A percentile compares a stretch with the other conserved stretches of the same genome.
Evolutionary conservation across 2,797 vertebrate species (phyloP).

Genomic region (Tinamus major): DNA sequence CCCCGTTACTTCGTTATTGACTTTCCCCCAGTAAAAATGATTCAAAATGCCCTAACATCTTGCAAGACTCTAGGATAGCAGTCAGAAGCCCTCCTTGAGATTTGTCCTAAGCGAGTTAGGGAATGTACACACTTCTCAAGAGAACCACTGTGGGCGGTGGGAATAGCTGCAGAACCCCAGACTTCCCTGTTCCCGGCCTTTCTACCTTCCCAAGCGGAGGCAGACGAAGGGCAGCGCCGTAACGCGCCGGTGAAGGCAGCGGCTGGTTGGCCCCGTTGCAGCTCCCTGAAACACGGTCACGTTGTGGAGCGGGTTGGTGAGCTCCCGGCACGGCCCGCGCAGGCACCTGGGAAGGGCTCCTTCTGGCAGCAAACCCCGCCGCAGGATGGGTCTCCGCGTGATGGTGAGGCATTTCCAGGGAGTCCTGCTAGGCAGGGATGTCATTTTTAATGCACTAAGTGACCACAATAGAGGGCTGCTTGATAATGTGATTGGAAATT

Average conservation of each 20-base stretch:
- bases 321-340: not conserved
- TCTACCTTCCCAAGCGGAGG: rapidly evolving
- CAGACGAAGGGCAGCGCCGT: not conserved
- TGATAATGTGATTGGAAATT: not conserved
- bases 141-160: not conserved
- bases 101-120: not conserved
- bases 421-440: not conserved
- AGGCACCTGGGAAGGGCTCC: not conserved
- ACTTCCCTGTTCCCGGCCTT: not conserved
- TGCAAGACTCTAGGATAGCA: not conserved
- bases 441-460: not conserved
- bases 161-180: not conserved
- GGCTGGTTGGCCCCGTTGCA: not conserved
- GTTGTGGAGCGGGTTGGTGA: not conserved
- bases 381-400: not conserved
- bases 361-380: not conserved
- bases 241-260: not conserved
- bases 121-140: not conserved
- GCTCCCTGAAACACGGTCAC: not conserved
- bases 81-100: not conserved
- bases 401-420: not conserved
- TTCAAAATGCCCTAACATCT: not conserved
- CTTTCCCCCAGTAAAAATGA: not conserved
- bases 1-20: not conserved
- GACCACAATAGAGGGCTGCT: not conserved